Evolutionary conservation across 1,140 invertebrate genomes (phyloP).

Genomic region (Eulimnadia texana): DNA sequence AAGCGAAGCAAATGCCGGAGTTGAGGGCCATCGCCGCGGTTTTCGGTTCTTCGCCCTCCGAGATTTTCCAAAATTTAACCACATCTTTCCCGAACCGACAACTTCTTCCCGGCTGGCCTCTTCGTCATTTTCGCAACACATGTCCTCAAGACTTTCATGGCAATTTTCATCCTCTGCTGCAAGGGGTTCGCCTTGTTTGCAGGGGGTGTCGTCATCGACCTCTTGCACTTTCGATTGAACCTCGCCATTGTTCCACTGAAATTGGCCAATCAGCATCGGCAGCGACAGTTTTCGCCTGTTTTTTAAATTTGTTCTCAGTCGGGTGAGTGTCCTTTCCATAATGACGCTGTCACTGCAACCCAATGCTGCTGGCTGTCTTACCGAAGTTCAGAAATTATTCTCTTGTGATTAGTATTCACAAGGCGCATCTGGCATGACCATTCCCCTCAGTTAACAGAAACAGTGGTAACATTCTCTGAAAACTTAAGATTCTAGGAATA

Average conservation of each 20-base stretch:
- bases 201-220: background rate
- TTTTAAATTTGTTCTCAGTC: conserved; percentile 9
- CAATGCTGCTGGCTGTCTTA: too few relatives aligned
- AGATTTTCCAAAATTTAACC: conserved; percentile 6
- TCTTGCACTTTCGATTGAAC: background rate
- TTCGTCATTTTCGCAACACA: background rate
- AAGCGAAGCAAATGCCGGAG: conserved; percentile 3
- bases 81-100: conserved; percentile 2
- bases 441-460: too few relatives aligned
- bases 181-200: background rate
- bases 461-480: too few relatives aligned
- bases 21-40: conserved; percentile 13
- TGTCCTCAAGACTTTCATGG: conserved; percentile 1
- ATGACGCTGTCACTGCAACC: too few relatives aligned
- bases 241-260: conserved; percentile 12
- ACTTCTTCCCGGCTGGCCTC: background rate
- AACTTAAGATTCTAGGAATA: too few relatives aligned
- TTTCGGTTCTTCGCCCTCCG: conserved; percentile 7
- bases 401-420: too few relatives aligned
- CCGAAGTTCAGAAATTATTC: too few relatives aligned
- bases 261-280: conserved; percentile 14
- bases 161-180: background rate
- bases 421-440: too few relatives aligned
- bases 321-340: conserved; percentile 4
- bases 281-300: conserved; percentile 11